Conservation (phyloP, 1,140 invertebrate genomes). For the Subanguina moxae region DNA sequence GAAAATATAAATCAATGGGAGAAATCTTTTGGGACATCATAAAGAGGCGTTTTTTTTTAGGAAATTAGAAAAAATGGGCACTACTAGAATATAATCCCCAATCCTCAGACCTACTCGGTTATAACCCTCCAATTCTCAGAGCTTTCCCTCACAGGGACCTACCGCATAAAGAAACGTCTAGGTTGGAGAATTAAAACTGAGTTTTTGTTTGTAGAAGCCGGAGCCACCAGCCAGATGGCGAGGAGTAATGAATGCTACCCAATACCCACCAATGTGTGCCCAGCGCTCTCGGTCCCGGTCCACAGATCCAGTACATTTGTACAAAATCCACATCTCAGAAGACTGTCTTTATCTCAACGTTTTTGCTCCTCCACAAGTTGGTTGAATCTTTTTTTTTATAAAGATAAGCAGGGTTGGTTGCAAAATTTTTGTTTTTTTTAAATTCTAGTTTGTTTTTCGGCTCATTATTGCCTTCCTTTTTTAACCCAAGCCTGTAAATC, state of each 20-base stretch:
- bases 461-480: too few species aligned
- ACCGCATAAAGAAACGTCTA: too few species aligned
- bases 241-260: constrained; percentile 68
- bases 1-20: too few species aligned
- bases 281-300: constrained; percentile 38
- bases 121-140: too few species aligned
- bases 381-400: not conserved
- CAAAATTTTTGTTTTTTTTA: not conserved
- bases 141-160: too few species aligned
- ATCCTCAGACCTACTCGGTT: too few species aligned
- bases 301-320: constrained; percentile 54
- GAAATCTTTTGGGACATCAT: too few species aligned
- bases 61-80: too few species aligned
- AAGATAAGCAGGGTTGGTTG: not conserved
- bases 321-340: constrained; percentile 64
- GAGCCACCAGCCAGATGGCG: constrained; percentile 78
- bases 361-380: constrained; percentile 86
- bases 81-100: too few species aligned
- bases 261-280: constrained; percentile 69
- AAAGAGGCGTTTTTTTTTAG: too few species aligned
- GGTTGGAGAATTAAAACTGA: too few species aligned
- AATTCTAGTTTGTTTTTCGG: not conserved
- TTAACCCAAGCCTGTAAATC: too few species aligned
- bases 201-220: constrained; percentile 62
- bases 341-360: constrained; percentile 94